Evolutionary conservation across 2,888 invertebrate species (phyloP).

Genomic region (Epistrophe eligans): DNA sequence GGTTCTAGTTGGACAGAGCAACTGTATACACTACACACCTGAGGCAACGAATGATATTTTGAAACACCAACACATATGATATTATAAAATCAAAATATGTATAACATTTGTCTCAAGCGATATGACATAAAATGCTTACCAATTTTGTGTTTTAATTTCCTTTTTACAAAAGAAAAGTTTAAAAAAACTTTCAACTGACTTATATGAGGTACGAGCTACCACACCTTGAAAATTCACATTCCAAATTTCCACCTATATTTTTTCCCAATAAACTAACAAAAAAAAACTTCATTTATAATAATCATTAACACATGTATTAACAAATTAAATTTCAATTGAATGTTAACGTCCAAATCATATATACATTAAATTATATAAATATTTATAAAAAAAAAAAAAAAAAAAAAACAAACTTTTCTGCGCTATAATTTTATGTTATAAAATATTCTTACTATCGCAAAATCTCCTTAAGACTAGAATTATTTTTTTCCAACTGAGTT

Average conservation of each 20-base stretch:
- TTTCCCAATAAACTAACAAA: background rate
- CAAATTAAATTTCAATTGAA: background rate
- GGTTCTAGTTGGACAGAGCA: no score
- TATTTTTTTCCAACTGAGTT: conserved; percentile 52
- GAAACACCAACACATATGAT: no score
- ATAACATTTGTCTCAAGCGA: no score
- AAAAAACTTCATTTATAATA: background rate
- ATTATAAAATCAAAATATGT: no score
- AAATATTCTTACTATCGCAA: conserved; percentile 54
- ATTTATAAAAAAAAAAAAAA: conserved; percentile 28
- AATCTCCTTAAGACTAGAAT: conserved; percentile 75
- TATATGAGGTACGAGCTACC: accelerated
- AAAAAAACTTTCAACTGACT: background rate
- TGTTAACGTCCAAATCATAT: conserved; percentile 15
- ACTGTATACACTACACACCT: no score
- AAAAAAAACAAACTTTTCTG: conserved; percentile 16
- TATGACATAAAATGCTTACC: no score
- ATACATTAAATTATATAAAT: background rate
- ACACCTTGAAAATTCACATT: background rate
- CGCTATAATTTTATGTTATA: conserved; percentile 39
- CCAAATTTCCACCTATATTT: background rate
- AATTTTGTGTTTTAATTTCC: background rate
- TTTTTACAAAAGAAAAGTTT: background rate
- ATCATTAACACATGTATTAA: background rate
- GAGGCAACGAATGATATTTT: no score